Evolutionary conservation across 2,113 vertebrate species (phyloP).

Genomic region (Pterocles orientalis): DNA sequence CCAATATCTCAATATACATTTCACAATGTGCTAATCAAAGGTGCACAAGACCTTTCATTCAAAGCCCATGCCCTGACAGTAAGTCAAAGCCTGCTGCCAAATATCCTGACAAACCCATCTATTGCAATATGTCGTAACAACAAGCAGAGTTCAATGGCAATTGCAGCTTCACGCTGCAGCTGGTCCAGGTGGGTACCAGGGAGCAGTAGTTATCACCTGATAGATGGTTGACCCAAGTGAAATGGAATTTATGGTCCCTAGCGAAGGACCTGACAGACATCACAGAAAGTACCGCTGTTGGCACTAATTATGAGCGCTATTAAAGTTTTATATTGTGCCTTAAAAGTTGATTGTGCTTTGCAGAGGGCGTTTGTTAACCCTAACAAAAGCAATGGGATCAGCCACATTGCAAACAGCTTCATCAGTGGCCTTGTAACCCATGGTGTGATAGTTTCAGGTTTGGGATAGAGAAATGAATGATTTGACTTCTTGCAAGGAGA

Average conservation of each 20-base stretch:
- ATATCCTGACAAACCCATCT: accelerated
- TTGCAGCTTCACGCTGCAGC: background rate
- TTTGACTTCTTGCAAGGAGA: background rate
- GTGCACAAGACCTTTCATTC: accelerated
- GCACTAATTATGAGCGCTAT: background rate
- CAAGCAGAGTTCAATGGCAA: background rate
- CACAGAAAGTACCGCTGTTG: background rate
- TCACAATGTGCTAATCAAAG: background rate
- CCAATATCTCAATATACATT: background rate
- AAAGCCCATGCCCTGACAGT: accelerated
- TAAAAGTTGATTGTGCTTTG: conserved; percentile 51
- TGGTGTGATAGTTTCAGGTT: background rate
- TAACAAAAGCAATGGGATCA: background rate
- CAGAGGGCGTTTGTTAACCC: background rate
- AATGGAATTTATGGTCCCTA: background rate
- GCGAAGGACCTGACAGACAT: background rate
- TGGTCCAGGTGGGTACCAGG: background rate
- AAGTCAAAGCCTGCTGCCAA: background rate
- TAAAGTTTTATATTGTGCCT: conserved; percentile 41
- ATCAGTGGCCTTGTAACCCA: background rate
- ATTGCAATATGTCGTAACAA: accelerated
- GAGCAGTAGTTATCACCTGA: background rate
- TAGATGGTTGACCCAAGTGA: conserved; percentile 21
- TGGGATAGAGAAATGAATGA: background rate
- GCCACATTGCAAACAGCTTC: background rate